Evolutionary conservation across 2,113 vertebrate species (phyloP).

Genomic region (Xenopus borealis): DNA sequence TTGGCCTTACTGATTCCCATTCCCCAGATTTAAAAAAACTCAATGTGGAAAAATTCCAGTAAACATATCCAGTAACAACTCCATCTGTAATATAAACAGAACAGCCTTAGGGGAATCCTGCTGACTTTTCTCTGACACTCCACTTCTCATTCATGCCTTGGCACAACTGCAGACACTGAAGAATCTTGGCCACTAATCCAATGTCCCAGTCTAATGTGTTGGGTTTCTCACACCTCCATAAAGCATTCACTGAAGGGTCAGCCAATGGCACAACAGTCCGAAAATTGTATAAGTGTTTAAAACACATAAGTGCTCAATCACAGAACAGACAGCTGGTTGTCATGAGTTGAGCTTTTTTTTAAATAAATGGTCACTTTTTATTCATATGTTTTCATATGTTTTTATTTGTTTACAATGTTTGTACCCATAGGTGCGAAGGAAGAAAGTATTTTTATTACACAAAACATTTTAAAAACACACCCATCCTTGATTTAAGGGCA

Average conservation of each 20-base stretch:
- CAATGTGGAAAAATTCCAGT: slow-evolving; percentile 27
- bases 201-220: slow-evolving; percentile 29
- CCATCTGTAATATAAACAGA: slow-evolving; percentile 35
- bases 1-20: slow-evolving; percentile 9
- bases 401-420: too few species aligned
- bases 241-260: slow-evolving; percentile 16
- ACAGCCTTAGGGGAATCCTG: slow-evolving; percentile 20
- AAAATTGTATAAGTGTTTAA: background rate
- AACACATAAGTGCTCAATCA: background rate
- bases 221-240: slow-evolving; percentile 35
- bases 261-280: slow-evolving; percentile 10
- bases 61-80: slow-evolving; percentile 33
- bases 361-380: too few species aligned
- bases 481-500: too few species aligned
- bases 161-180: slow-evolving; percentile 32
- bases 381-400: too few species aligned
- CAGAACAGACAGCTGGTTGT: background rate
- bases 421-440: too few species aligned
- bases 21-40: slow-evolving; percentile 17
- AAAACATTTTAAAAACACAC: too few species aligned
- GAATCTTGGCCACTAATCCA: slow-evolving; percentile 19
- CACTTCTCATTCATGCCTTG: slow-evolving; percentile 41
- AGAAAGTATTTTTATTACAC: too few species aligned
- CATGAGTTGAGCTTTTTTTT: background rate
- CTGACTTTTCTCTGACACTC: slow-evolving; percentile 30